These are phyloP conservation scores for Cephalopterus ornatus DNA, from an alignment of 2,113 vertebrate species.

Conservation along the genomic window DNA sequence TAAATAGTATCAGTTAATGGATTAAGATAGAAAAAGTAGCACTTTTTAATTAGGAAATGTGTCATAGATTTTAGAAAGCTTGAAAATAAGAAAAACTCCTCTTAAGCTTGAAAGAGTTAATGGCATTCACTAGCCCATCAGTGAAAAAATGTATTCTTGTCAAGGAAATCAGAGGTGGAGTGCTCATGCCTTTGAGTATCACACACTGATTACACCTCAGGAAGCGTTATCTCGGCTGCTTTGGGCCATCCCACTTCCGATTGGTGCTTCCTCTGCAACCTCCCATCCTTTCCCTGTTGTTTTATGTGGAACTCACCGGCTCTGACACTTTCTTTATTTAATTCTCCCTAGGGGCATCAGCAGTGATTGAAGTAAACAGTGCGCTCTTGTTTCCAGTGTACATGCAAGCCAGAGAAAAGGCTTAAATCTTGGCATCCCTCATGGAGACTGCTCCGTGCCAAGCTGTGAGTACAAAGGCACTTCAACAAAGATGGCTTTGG, in stretches of 20 bases:
- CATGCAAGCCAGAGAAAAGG: neutral
- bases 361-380: neutral
- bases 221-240: conserved; percentile 35
- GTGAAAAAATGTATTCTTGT: neutral
- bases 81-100: neutral
- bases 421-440: neutral
- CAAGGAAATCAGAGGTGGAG: conserved; percentile 23
- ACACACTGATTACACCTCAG: neutral
- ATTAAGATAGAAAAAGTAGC: neutral
- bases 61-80: neutral
- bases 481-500: neutral
- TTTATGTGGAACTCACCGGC: conserved; percentile 24
- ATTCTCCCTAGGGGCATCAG: neutral
- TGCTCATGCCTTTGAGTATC: neutral
- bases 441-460: neutral
- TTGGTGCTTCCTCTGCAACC: neutral
- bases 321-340: neutral
- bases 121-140: neutral
- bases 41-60: neutral
- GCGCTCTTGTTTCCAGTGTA: neutral
- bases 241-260: neutral
- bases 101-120: neutral
- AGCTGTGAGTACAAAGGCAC: neutral
- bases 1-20: neutral
- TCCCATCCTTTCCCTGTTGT: conserved; percentile 60